A percentile compares a stretch with the other conserved stretches of the same genome.
These are phyloP conservation scores for Taurulus bubalis DNA, from an alignment of 2,113 vertebrate genomes.

Conservation along the genomic window DNA sequence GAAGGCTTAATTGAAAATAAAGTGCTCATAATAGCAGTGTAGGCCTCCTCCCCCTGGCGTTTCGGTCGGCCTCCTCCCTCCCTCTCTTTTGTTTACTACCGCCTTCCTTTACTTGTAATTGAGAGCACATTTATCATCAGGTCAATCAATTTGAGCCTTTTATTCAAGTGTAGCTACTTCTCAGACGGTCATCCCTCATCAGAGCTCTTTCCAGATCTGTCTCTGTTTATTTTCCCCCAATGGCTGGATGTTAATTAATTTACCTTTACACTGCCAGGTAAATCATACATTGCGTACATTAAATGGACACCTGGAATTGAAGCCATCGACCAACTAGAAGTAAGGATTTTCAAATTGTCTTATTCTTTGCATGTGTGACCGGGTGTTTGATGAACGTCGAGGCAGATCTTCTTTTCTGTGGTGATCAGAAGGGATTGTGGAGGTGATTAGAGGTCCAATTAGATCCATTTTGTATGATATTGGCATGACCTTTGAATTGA, in stretches of 20 bases:
- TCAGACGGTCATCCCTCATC: slow-evolving; percentile 25
- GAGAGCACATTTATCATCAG: slow-evolving; percentile 53
- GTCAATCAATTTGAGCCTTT: slow-evolving; percentile 64
- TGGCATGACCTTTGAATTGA: not conserved
- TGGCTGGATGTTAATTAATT: slow-evolving; percentile 21
- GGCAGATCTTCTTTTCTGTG: not conserved
- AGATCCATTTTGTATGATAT: not conserved
- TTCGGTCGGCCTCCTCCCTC: slow-evolving; percentile 24
- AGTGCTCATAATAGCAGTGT: slow-evolving; percentile 71
- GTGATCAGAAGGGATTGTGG: not conserved
- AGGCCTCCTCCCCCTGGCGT: slow-evolving; percentile 34
- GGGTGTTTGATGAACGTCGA: not conserved
- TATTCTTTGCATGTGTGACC: slow-evolving; percentile 8
- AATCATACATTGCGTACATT: not conserved
- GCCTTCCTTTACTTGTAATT: slow-evolving; percentile 60
- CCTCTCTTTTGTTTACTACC: slow-evolving; percentile 56
- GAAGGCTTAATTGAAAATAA: slow-evolving; percentile 82
- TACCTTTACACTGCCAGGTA: not conserved
- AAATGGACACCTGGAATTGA: slow-evolving; percentile 30
- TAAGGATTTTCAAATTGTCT: slow-evolving; percentile 60
- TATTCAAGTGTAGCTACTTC: slow-evolving; percentile 15
- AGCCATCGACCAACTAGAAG: slow-evolving; percentile 46
- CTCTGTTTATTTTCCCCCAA: not conserved
- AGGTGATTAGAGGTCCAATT: not conserved
- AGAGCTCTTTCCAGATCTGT: not conserved